These are phyloP conservation scores for Troilus luridus DNA, from an alignment of 2,888 invertebrate species.

Conservation along the genomic window DNA sequence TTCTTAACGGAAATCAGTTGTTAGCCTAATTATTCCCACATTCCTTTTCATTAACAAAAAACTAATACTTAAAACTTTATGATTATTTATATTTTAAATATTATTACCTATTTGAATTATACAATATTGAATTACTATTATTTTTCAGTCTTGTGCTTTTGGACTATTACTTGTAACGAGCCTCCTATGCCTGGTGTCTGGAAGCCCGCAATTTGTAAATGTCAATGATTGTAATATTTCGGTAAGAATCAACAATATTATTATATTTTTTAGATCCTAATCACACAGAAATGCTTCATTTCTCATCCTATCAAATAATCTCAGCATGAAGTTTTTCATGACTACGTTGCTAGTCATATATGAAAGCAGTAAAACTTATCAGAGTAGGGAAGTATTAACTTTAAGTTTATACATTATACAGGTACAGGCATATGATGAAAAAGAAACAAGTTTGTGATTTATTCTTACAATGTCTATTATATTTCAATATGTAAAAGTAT, in stretches of 20 bases:
- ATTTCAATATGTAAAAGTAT: no score
- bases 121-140: not conserved
- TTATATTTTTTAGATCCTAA: not conserved
- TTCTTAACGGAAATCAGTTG: not conserved
- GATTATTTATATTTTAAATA: not conserved
- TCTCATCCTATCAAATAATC: not conserved
- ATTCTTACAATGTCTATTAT: no score
- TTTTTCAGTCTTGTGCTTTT: conserved; percentile 29
- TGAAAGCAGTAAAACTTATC: not conserved
- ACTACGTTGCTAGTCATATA: not conserved
- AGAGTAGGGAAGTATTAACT: no score
- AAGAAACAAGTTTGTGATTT: no score
- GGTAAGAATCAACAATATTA: not conserved
- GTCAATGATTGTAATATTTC: not conserved
- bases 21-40: not conserved
- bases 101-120: not conserved
- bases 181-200: not conserved
- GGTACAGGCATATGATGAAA: no score
- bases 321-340: not conserved
- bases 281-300: not conserved
- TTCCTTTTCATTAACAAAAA: not conserved
- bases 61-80: not conserved
- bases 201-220: not conserved
- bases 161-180: not conserved
- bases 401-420: no score